Evolutionary conservation across 23 tunicate genomes (phyloP), one percentile per base, ranked within the genome.

Genomic region (Pegea sp.): DNA sequence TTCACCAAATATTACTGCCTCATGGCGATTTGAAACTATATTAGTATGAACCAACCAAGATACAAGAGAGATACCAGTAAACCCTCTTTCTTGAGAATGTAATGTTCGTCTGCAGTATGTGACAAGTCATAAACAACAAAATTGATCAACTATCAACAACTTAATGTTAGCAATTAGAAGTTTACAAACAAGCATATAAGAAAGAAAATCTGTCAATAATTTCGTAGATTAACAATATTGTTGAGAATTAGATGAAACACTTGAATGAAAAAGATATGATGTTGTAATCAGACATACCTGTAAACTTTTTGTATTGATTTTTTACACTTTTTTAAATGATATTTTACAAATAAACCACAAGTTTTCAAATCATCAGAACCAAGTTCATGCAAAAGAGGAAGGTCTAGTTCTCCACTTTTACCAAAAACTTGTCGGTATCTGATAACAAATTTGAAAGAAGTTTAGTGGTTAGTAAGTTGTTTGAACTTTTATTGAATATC

Each of bases 311-410:
- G n/a, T n/a, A n/a, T n/a, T n/a, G n/a, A n/a, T n/a, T n/a, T 30
- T 44, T 67, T 74, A 59, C 95, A 84, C 29, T 84, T 60, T 28
- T 67, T 70, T 18, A 73, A 33, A 49, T 84, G 95, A 51, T 84
- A 51, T 30, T 54, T 67, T 7, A 67, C 67, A 57, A 84, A 84
- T 4, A 67, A 62, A 0, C 48, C 29, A 59, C 95, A 84, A 31
- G 52, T 48, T 4, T 34, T 30, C 30, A 84, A 49, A 2, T 58
- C 53, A 13, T 68, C 64, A 24, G 63, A 32, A 25, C 68, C 76
- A 18, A 84, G 57, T 2, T 65, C 70, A n/a, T 56, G 28, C 19
- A 84, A 50, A 5, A 57, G 54, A 6, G 64, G 49, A 20, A 69
- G 57, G 19, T 68, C 27, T 0, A 72, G 61, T 1, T 33, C 55